Conservation (phyloP, 2,888 invertebrate species). For the Scaptomyza flava region DNA sequence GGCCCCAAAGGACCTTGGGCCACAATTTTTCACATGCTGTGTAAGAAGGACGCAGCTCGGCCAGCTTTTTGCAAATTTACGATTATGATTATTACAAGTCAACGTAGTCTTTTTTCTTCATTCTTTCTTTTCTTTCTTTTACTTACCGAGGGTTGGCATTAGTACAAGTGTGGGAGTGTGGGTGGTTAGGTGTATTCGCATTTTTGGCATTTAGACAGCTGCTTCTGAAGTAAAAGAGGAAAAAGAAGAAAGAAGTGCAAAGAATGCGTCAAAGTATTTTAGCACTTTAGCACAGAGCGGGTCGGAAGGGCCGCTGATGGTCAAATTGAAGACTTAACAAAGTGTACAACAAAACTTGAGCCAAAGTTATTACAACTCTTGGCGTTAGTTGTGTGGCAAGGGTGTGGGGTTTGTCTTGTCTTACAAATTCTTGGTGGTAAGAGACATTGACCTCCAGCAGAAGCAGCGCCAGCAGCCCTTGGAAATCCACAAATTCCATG, state of each 20-base stretch:
- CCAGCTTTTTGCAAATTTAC: constrained; percentile 78
- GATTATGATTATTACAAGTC: constrained; percentile 81
- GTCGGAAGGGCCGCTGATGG: constrained; percentile 4
- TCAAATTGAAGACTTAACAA: constrained; percentile 27
- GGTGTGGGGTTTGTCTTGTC: constrained; percentile 32
- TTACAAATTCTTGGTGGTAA: constrained; percentile 33
- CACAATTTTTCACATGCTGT: constrained; percentile 15
- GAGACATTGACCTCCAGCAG: constrained; percentile 68
- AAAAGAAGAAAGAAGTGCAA: constrained; percentile 57
- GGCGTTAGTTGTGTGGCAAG: constrained; percentile 10
- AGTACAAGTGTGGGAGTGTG: constrained; percentile 1
- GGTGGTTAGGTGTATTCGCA: constrained; percentile 36
- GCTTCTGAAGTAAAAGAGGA: constrained; percentile 26
- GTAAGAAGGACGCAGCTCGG: constrained; percentile 47
- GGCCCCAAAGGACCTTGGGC: constrained; percentile 69
- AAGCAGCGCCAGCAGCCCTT: constrained; percentile 34
- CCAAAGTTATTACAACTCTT: constrained; percentile 75
- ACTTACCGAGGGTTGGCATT: constrained; percentile 35
- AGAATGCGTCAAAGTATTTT: constrained; percentile 77
- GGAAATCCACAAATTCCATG: constrained; percentile 72
- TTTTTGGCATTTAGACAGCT: constrained; percentile 69
- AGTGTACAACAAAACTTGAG: constrained; percentile 66
- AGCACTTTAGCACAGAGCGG: constrained; percentile 53
- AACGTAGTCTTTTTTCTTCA: constrained; percentile 55
- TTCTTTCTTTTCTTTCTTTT: constrained; percentile 7